Evolutionary conservation across 2,888 invertebrate species (phyloP), one percentile per base, ranked within the genome.

Genomic region (Drosophila multiciliata): DNA sequence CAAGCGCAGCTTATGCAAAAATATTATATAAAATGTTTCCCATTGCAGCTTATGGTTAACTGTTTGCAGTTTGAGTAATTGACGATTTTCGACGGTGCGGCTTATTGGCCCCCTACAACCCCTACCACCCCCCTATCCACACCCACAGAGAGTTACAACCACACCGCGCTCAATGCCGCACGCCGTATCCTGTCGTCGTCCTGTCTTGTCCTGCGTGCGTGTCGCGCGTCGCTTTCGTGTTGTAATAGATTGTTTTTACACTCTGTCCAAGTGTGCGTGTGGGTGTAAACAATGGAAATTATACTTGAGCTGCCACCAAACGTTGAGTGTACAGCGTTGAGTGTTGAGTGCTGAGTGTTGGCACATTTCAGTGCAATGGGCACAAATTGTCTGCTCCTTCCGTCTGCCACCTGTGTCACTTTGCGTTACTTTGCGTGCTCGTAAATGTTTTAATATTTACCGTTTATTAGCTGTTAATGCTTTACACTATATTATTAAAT

Each of bases 361-460:
- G 68, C 73, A 78, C 75, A 68, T 77, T 73, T 66, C 57, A 76
- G 63, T 63, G 77, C 68, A 66, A 73, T 66, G 68, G 48, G 73
- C 67, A 49, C 54, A 48, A 66, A 73, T 72, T 72, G 76, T 72
- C 67, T 66, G 50, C 62, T 61, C 23, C 29, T 57, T 54, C 26
- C 59, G 15, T 29, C 50, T 36, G 38, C 17, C 59, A 53, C 38
- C 69, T 71, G 55, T 32, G 49, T 11, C 38, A 55, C n/a, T 40
- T 45, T 55, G 55, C 8, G 12, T 55, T 40, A 65, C 59, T 70
- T 83, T 83, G 84, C 84, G 82, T 84, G 84, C 78, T 69, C 71
- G 63, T 75, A 78, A 84, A 83, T 80, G 84, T 82, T 87, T 82
- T 78, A 84, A 84, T 84, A 80, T 86, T 84, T 87, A 57, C 74